Base-by-base conservation (phyloP, 2,797 vertebrate genomes). In the Xenopus petersii region DNA sequence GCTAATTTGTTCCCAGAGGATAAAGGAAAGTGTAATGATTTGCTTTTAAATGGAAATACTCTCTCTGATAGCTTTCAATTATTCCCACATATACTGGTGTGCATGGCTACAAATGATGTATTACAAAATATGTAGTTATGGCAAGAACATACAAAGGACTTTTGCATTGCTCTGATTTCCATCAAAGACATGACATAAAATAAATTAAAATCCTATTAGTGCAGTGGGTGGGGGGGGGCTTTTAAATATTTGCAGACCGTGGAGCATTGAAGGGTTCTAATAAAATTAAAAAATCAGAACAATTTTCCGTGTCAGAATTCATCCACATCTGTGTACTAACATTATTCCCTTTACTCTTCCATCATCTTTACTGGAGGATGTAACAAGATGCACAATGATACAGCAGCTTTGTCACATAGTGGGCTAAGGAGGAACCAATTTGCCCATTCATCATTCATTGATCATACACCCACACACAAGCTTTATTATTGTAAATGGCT, bases 1-100 rank as follows among this genome's bases (percentile, higher is more conserved):
- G 84, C 86, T 91, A 89, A 92, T 92, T 89, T 91, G 90, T 89
- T 91, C 90, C 88, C 88, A 81, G 74, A 84, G 88, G 89, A 88
- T 85, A 89, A 82, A 81, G 81, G 84, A 79, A 86, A 81, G 84
- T 86, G 74, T 85, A 86, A 82, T 83, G 79, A 65, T 79, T 91
- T 88, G 80, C 79, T 84, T 90, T 88, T 88, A 82, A 87, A 84
- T 83, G 82, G 83, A 89, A 89, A 88, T 86, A 83, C 79, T 79
- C 83, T 88, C 10, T 81, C 83, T 81, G 85, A 77, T 36, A 70
- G 85, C 82, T 42, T 78, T 80, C 84, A 72, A 81, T 61, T 82
- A 67, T 33, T 83, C 79, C 71, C 83, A 86, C 84, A 85, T 84
- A 83, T 84, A 86, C 86, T 84, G 67, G 83, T 82, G 60, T 64